phyloP scores from a whole-genome alignment of 2,113 vertebrate species.

The Spermophilus dauricus region DNA sequence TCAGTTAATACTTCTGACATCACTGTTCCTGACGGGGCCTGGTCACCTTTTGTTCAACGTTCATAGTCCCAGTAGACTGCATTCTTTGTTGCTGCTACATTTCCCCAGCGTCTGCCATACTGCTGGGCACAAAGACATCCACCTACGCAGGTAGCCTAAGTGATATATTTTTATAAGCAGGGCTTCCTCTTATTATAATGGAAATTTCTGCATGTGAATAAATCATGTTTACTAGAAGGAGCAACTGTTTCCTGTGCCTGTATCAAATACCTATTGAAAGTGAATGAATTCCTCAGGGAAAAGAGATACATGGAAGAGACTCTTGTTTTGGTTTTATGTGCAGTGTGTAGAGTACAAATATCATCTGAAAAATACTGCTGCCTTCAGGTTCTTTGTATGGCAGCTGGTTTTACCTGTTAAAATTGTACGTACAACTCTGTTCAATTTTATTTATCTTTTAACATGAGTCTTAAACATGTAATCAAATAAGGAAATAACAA shows the following conservation, averaged over 20 bases:
- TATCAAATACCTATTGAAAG: neutral
- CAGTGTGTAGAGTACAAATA: too few species aligned
- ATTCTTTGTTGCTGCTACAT: too few species aligned
- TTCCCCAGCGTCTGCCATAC: too few species aligned
- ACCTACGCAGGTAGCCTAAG: neutral
- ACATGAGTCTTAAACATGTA: neutral
- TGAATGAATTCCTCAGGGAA: neutral
- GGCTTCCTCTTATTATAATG: neutral
- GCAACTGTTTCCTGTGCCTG: neutral
- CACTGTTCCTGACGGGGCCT: too few species aligned
- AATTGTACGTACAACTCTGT: neutral
- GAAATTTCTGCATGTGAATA: neutral
- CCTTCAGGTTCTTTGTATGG: neutral
- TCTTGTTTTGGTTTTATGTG: neutral
- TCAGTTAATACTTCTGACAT: too few species aligned
- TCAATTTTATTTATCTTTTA: neutral
- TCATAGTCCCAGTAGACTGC: too few species aligned
- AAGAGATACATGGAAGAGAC: neutral
- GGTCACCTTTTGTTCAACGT: too few species aligned
- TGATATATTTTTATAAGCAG: neutral
- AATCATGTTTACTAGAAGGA: neutral
- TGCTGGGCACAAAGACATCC: too few species aligned
- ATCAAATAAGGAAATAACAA: slow-evolving; percentile 11
- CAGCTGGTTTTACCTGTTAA: neutral
- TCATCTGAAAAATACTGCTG: neutral